phyloP scores from a whole-genome alignment of 2,797 vertebrate species.

The Rhinophrynus dorsalis region DNA sequence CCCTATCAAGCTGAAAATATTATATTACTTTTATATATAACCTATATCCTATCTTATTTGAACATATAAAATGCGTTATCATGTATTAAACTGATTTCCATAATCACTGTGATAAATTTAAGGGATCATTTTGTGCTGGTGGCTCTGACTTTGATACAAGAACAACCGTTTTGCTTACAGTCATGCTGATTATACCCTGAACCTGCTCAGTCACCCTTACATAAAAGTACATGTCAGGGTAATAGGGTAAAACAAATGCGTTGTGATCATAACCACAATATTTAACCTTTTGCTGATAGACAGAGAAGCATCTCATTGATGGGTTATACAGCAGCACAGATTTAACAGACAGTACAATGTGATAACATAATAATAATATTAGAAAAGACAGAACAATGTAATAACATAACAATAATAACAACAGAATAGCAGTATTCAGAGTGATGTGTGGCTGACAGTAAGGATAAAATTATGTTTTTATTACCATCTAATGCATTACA shows the following conservation, averaged over 20 bases:
- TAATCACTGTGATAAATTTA: conserved; percentile 23
- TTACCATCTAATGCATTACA: too few relatives aligned
- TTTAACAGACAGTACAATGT: too few relatives aligned
- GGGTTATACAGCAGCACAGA: too few relatives aligned
- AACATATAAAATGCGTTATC: conserved; percentile 20
- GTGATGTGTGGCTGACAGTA: background rate
- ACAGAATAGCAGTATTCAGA: too few relatives aligned
- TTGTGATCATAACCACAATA: background rate
- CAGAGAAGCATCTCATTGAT: background rate
- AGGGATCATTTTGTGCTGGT: conserved; percentile 32
- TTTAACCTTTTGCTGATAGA: background rate
- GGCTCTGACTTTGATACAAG: conserved; percentile 21
- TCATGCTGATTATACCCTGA: conserved; percentile 28
- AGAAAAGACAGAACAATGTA: too few relatives aligned
- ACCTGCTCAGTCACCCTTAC: conserved; percentile 35
- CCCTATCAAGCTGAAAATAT: background rate
- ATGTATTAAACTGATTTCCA: conserved; percentile 21
- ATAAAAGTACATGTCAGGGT: conserved; percentile 38
- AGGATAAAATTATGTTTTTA: too few relatives aligned
- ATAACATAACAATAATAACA: too few relatives aligned
- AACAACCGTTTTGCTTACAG: conserved; percentile 13
- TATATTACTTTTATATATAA: too few relatives aligned
- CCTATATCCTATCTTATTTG: background rate
- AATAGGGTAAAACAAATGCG: background rate
- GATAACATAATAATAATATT: too few relatives aligned